phyloP scores from a whole-genome alignment of 1,140 invertebrate genomes.

The Cherax quadricarinatus region DNA sequence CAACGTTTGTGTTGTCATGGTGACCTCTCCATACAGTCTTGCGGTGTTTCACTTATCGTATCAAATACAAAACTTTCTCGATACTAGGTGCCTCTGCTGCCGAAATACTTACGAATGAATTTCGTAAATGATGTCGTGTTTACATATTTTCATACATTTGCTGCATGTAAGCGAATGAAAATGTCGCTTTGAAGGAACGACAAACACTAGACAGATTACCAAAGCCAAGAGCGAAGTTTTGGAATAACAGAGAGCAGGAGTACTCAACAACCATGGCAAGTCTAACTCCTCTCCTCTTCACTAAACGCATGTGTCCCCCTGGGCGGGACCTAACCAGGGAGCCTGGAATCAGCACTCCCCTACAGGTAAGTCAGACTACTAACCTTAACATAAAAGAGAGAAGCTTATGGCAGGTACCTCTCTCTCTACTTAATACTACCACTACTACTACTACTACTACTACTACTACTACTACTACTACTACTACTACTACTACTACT shows the following conservation, averaged over 20 bases:
- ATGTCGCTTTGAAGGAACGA: not conserved
- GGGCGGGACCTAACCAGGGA: slow-evolving; percentile 55
- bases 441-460: no score
- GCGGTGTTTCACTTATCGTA: not conserved
- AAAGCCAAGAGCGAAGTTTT: not conserved
- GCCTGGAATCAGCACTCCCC: slow-evolving; percentile 57
- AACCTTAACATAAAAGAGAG: no score
- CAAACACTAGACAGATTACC: not conserved
- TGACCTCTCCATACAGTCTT: slow-evolving; percentile 43
- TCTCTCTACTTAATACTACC: no score
- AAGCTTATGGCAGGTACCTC: no score
- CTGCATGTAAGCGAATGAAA: not conserved
- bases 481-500: no score
- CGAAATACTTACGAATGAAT: not conserved
- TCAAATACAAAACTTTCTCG: not conserved
- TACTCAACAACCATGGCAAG: slow-evolving; percentile 39
- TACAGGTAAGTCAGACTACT: slow-evolving; percentile 36
- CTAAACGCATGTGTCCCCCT: slow-evolving; percentile 63
- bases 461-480: no score
- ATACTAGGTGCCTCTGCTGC: not conserved
- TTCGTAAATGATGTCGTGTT: not conserved
- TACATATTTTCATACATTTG: not conserved
- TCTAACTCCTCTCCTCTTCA: slow-evolving; percentile 67
- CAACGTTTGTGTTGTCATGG: slow-evolving; percentile 38
- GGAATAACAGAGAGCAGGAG: not conserved